Conservation (phyloP, 2,113 vertebrate species). For the Thymallus thymallus region DNA sequence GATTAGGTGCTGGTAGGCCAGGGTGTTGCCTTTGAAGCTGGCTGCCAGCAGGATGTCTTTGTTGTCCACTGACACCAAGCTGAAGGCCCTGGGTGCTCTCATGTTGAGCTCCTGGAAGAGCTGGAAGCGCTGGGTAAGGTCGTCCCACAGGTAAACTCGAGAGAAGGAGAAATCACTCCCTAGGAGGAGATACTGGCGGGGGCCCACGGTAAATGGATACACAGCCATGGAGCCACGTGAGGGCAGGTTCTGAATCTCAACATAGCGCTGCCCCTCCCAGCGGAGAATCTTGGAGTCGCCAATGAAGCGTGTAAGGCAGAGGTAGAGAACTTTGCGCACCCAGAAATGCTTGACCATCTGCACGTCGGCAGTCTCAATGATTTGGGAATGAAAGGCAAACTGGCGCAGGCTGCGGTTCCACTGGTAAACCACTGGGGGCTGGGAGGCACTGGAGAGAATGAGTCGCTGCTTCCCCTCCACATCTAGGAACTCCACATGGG, state of each 20-base stretch:
- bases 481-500: conserved; percentile 89
- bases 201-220: conserved; percentile 83
- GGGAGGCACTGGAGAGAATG: conserved; percentile 91
- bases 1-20: conserved; percentile 89
- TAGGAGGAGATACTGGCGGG: conserved; percentile 85
- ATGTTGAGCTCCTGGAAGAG: conserved; percentile 93
- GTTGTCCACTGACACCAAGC: conserved; percentile 80
- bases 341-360: conserved; percentile 92
- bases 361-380: conserved; percentile 83
- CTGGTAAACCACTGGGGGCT: conserved; percentile 88
- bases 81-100: conserved; percentile 88
- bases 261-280: conserved; percentile 89
- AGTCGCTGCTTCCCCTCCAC: conserved; percentile 84
- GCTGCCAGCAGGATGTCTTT: conserved; percentile 88
- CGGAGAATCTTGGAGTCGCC: conserved; percentile 93
- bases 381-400: conserved; percentile 81
- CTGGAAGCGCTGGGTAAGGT: conserved; percentile 85
- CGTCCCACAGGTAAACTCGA: conserved; percentile 91
- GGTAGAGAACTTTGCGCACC: conserved; percentile 81
- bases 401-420: conserved; percentile 86
- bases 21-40: conserved; percentile 91
- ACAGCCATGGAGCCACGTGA: conserved; percentile 90
- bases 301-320: conserved; percentile 94
- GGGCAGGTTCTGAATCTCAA: conserved; percentile 88
- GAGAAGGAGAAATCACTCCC: conserved; percentile 97